Evolutionary conservation across 2,888 invertebrate genomes (phyloP), one percentile per base, ranked within the genome.

Genomic region (Rhingia rostrata): DNA sequence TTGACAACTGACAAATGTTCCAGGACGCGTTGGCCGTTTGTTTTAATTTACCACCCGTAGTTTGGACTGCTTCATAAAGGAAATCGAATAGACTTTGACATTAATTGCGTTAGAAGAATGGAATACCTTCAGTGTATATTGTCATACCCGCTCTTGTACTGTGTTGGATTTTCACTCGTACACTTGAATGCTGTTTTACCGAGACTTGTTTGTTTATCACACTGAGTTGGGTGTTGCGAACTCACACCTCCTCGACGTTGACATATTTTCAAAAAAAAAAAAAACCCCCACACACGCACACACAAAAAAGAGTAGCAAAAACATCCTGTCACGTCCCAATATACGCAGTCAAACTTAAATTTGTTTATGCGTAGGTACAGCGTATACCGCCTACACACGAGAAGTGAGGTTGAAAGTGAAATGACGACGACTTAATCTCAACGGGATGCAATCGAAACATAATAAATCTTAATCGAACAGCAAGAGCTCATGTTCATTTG

Each of bases 41-140:
- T 88, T 88, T 88, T 87, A 88, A 88, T 88, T 88, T 88, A 87
- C 87, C 87, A 87, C 87, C 87, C 87, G 87, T 86, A 82, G 87
- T 69, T 83, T 69, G 83, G 82, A 84, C 80, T 73, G 86, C 80
- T 87, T 86, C 86, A 87, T 86, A 87, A 80, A 86, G 87, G 86
- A 87, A 87, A 87, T 87, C 86, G 86, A 87, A 86, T 87, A 86
- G 86, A 86, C 86, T 87, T 86, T 87, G 87, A 87, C 87, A 87
- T 87, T 87, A 87, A 87, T 87, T 87, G 87, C 86, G 77, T 82
- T 82, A 77, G 82, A 82, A 75, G 82, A 82, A 77, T 77, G 72
- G 82, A 77, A 72, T 82, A 82, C 82, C 82, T 82, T 82, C 69
- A 63, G 47, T 54, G 72, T 79, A 12, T 66, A 32, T 39, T 53